Percentiles rank a stretch among this genome's conserved stretches.
Conservation (phyloP, 2,888 invertebrate species). For the Sinelater perroti region DNA sequence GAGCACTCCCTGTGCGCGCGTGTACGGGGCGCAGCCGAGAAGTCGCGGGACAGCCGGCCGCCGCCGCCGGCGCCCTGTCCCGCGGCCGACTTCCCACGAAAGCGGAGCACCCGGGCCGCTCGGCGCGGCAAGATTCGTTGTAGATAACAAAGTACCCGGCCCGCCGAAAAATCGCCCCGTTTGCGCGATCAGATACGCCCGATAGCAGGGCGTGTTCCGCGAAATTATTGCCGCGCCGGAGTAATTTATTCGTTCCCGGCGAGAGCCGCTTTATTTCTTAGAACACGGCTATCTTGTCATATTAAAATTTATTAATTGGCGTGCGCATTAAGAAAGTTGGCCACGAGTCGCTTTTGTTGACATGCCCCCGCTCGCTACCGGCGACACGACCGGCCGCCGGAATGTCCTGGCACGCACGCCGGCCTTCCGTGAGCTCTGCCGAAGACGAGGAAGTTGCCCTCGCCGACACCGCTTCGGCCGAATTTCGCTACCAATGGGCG, state of each 20-base stretch:
- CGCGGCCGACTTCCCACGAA: too few species aligned
- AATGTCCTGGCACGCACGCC: too few species aligned
- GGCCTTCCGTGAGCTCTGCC: too few species aligned
- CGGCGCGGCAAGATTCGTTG: too few species aligned
- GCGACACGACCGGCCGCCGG: conserved; percentile 3
- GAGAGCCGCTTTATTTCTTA: conserved; percentile 33
- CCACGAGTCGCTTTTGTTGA: conserved; percentile 23
- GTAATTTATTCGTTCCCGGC: conserved; percentile 36
- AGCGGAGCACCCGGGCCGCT: too few species aligned
- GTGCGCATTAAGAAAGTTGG: conserved; percentile 30
- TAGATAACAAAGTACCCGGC: too few species aligned
- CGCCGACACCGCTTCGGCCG: conserved; percentile 9
- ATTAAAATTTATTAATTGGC: conserved; percentile 35
- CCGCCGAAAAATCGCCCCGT: too few species aligned
- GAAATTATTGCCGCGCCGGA: conserved; percentile 33
- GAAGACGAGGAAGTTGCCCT: conserved; percentile 9
- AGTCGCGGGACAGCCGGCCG: too few species aligned
- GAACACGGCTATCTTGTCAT: conserved; percentile 35
- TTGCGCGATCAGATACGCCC: conserved; percentile 28
- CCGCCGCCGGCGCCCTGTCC: too few species aligned
- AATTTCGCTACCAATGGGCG: conserved; percentile 5
- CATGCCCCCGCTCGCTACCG: conserved; percentile 21
- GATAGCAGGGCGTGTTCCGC: conserved; percentile 34
- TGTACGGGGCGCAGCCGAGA: too few species aligned
- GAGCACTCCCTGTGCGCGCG: background rate